Evolutionary conservation across 1,140 invertebrate species (phyloP), one percentile per base, ranked within the genome.

Genomic region (Uloborus diversus): DNA sequence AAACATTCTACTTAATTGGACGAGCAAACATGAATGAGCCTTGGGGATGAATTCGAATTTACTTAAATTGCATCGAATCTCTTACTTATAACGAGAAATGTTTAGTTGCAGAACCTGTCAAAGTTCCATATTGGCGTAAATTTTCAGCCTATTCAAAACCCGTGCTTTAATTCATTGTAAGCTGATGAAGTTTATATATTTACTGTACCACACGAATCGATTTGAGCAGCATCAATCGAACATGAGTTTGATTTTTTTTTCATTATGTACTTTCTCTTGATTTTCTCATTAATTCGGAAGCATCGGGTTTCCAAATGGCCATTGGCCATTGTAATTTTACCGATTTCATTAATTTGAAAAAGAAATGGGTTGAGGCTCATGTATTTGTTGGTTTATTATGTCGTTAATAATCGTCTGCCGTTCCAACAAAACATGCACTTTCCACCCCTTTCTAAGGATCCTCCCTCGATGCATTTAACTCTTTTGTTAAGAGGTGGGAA

Each of bases 371-470:
- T 30, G 49, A 53, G 49, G 11, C 17, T n/a, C 5, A n/a, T n/a
- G 68, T 35, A 69, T 56, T 56, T 69, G 30, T 56, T 20, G 28
- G 66, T 69, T 71, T 71, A 71, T 71, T 71, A 71, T 59, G 53
- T 71, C 68, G 53, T 71, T 71, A 71, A 71, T 71, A 71, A 71
- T 49, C 35, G 57, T 59, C 53, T 42, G 32, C 53, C 23, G 25
- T 59, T 57, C 27, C 33, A 9, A 27, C 20, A 35, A 25, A 69
- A 56, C 66, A 69, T 69, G 33, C 66, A 56, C 56, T 69, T 69
- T 42, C 51, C 20, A n/a, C 14, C 33, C 0, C 13, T 20, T 23
- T 27, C 35, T 17, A 42, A 42, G n/a, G 9, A 42, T n/a, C 27
- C 14, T 37, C 27, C 32, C 14, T n/a, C 30, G 20, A 33, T 25